phyloP scores from a whole-genome alignment of 2,797 vertebrate genomes.

The Eulemur rubriventer region DNA sequence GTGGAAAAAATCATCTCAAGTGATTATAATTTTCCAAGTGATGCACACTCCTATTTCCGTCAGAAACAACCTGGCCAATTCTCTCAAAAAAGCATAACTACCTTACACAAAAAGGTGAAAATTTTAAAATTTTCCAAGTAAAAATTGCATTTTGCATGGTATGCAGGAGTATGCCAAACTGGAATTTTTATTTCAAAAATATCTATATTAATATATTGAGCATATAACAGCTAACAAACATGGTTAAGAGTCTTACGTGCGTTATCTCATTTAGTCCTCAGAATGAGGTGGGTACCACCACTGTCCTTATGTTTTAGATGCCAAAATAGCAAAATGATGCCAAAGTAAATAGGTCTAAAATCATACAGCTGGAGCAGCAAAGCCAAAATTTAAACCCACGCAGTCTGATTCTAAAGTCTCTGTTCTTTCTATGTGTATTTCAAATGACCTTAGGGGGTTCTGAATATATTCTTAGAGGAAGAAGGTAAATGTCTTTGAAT shows the following conservation, averaged over 20 bases:
- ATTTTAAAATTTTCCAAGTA: not conserved
- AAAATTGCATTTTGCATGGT: not conserved
- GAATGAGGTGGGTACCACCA: not conserved
- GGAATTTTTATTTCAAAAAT: not conserved
- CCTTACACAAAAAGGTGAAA: not conserved
- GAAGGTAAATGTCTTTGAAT: not conserved
- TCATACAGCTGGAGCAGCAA: not conserved
- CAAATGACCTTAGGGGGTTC: not conserved
- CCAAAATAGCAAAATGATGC: not conserved
- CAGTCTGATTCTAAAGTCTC: not conserved
- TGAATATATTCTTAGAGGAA: not conserved
- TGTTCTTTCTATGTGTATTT: not conserved
- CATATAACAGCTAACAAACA: not conserved
- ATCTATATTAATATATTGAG: not conserved
- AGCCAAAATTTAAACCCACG: not conserved
- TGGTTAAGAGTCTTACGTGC: not conserved
- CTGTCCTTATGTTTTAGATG: not conserved
- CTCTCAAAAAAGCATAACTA: not conserved
- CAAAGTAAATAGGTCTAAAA: not conserved
- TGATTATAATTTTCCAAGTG: not conserved
- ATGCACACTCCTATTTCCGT: fast-evolving
- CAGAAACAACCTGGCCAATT: not conserved
- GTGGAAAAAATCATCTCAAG: not conserved
- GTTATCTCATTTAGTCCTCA: not conserved
- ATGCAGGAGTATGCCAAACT: not conserved